Evolutionary conservation across 2,888 invertebrate genomes (phyloP), one percentile per base, ranked within the genome.

Genomic region (Zonitis immaculata): DNA sequence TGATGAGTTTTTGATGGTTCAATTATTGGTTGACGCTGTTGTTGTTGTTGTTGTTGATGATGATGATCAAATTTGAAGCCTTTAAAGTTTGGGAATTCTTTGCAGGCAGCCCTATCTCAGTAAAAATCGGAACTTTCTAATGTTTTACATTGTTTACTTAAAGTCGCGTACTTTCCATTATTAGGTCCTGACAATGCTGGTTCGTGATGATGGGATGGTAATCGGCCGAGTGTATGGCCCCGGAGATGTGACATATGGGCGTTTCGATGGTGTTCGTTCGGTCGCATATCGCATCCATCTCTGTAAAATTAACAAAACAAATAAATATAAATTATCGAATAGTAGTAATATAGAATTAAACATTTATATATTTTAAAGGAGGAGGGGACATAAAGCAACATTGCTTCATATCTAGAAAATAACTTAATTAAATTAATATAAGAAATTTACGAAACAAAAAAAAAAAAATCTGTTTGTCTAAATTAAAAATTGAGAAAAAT

Each of bases 111-210:
- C 75, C 76, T 86, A 80, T 88, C 89, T 91, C 91, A 93, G 90
- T 93, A 94, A 83, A 92, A 93, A 81, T 93, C 92, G 75, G 87
- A 90, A 73, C 91, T 89, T 82, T 93, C 93, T 65, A 93, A 82
- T 72, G 93, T 93, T 83, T 93, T 93, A 87, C 93, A 94, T 82
- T 93, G 91, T 82, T 92, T 92, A 87, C 91, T 92, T 81, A 93
- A 82, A 80, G 92, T 93, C 79, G 92, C 91, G 87, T 92, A 93
- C 86, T 93, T 92, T 78, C 86, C 87, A 80, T 87, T 86, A 82
- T 89, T 85, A 70, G 85, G 84, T 75, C 85, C 85, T 75, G 80
- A 63, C 72, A 80, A 65, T 51, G 67, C 75, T 66, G 80, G 79
- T 66, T 75, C 81, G 67, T 85, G 83, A 76, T 81, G 81, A 70